phyloP scores from a whole-genome alignment of 2,888 invertebrate genomes.

The Crematogaster levior region DNA sequence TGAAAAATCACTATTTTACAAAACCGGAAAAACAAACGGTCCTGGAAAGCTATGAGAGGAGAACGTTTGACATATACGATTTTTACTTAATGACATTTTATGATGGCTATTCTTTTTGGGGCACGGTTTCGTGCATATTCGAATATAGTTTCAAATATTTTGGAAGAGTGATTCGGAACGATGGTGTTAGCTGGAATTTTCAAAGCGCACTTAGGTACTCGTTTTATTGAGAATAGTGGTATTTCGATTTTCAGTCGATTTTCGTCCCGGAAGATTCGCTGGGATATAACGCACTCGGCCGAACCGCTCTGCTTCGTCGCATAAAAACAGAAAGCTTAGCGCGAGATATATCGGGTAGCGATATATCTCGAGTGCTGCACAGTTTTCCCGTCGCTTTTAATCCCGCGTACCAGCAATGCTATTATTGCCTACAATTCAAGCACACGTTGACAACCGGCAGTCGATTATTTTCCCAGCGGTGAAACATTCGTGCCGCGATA shows the following conservation, averaged over 20 bases:
- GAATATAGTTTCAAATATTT: neutral
- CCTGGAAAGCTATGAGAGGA: neutral
- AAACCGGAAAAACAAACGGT: neutral
- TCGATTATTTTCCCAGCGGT: constrained; percentile 70
- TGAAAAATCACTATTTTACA: constrained; percentile 4
- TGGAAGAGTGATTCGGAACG: neutral
- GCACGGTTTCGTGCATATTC: no score
- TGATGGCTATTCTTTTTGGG: no score
- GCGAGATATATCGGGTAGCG: constrained; percentile 42
- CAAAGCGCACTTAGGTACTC: neutral
- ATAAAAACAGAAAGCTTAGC: constrained; percentile 50
- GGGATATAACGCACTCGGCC: constrained; percentile 4
- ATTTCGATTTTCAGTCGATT: neutral
- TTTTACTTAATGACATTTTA: neutral
- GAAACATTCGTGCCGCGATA: constrained; percentile 63
- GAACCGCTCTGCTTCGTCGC: constrained; percentile 12
- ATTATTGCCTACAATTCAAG: constrained; percentile 63
- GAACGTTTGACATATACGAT: neutral
- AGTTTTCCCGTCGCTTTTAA: constrained; percentile 65
- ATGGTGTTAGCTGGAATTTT: neutral
- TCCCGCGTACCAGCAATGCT: constrained; percentile 61
- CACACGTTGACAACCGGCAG: constrained; percentile 49
- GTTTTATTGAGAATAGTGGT: neutral
- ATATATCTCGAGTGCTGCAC: constrained; percentile 47
- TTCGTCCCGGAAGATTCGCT: constrained; percentile 30